These are phyloP conservation scores for crab-eating macaque (Macaca fascicularis) DNA, from an alignment of 2,113 vertebrate species.

Conservation along the genomic window T2T-MFA8v1.1 NC_088380.1:149265501-149266000, in stretches of 20 bases:
- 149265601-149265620: neutral
- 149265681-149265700: neutral
- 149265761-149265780: neutral
- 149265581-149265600: neutral
- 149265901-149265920: neutral
- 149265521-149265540: neutral
- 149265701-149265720: neutral
- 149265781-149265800: neutral
- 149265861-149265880: neutral
- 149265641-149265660: neutral
- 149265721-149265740: neutral
- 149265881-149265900: neutral
- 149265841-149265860: neutral
- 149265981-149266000: neutral
- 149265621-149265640: neutral
- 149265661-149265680: neutral
- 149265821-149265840: neutral
- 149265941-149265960: neutral
- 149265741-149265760: neutral
- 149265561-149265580: neutral
- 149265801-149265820: neutral
- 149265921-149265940: neutral
- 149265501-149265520: neutral
- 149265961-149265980: neutral
- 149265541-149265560: neutral